phyloP scores from a whole-genome alignment of 2,888 invertebrate genomes.

The Nezara viridula region DNA sequence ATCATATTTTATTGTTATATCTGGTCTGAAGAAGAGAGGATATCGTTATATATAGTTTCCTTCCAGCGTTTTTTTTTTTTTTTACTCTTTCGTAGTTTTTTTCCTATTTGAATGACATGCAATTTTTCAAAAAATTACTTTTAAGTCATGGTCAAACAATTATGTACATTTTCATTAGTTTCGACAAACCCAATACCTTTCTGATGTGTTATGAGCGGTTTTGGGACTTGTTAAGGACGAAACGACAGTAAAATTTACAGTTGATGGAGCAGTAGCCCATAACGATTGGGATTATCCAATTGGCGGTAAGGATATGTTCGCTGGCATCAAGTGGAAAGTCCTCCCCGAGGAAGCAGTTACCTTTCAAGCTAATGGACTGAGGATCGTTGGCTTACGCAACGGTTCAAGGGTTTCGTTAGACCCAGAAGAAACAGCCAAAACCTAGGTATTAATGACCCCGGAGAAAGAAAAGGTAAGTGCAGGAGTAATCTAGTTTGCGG shows the following conservation, averaged over 20 bases:
- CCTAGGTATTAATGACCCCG: neutral
- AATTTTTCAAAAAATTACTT: too few species aligned
- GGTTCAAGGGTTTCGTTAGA: neutral
- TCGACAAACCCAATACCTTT: too few species aligned
- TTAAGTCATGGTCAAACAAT: too few species aligned
- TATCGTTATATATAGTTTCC: too few species aligned
- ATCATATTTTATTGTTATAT: too few species aligned
- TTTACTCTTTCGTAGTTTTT: too few species aligned
- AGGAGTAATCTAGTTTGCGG: neutral
- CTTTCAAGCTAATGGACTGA: neutral
- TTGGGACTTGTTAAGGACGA: neutral
- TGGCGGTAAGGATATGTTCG: neutral
- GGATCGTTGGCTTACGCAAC: neutral
- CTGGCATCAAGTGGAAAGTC: neutral
- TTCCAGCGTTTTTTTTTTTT: too few species aligned
- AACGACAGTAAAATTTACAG: neutral
- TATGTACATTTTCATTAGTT: too few species aligned
- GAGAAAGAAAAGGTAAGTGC: neutral
- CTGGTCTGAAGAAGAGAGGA: too few species aligned
- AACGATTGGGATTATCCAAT: neutral
- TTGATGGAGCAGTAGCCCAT: neutral
- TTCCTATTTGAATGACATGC: too few species aligned
- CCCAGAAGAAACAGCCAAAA: neutral
- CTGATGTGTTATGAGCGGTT: neutral
- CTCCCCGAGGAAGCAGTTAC: neutral